Evolutionary conservation across 1,140 invertebrate species (phyloP), one percentile per base, ranked within the genome.

Genomic region (Limonius californicus): DNA sequence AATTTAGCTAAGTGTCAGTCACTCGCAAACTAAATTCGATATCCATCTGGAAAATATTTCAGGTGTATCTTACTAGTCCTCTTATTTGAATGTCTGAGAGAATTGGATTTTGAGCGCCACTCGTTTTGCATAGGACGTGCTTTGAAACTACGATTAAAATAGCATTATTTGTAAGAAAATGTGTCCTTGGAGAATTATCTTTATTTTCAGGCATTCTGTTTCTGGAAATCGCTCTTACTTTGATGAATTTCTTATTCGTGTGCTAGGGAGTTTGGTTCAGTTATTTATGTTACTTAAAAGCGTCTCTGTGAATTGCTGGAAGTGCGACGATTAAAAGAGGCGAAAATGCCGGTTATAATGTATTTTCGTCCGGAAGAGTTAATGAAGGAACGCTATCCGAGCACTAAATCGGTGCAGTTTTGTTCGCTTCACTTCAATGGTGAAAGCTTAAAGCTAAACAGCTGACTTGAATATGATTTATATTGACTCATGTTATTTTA

Each of bases 391-490:
- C 59, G 66, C 65, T 69, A 67, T 69, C 68, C 66, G 30, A 58
- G 39, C 63, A 61, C 62, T 54, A 67, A 68, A 68, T 68, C 67
- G 67, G 50, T 57, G 47, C 42, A 59, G 61, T 59, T 66, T 61
- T 63, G 43, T 63, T 59, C 58, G 67, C 64, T 61, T 65, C 68
- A 69, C 65, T 69, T 67, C 59, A 67, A 65, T 50, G 68, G 21
- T 67, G 68, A 69, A 69, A 69, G 68, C 65, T 69, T 62, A 57
- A 66, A 64, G 54, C 32, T 59, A 60, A 61, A 67, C 68, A 69
- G 68, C 68, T 69, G 68, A 69, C 65, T 67, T 61, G 58, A 66
- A 67, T 67, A 69, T 69, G 68, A 69, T 69, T 69, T 69, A 69
- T 67, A 56, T 43, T 43, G 58, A 64, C 42, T 54, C 32, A 61